Evolutionary conservation across 2,888 invertebrate genomes (phyloP), one percentile per base, ranked within the genome.

Genomic region (Polydrusus cervinus): DNA sequence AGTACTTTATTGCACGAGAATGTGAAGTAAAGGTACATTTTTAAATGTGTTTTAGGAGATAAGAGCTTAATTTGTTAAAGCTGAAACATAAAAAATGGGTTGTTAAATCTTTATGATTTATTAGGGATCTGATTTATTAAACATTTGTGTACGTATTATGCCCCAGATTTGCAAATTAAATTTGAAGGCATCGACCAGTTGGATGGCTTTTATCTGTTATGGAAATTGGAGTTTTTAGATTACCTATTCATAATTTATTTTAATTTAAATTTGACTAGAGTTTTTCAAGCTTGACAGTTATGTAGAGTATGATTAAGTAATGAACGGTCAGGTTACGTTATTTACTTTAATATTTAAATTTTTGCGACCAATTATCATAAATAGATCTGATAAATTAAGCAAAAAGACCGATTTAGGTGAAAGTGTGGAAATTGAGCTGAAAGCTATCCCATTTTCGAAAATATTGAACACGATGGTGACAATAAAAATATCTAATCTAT

Each of bases 31-130:
- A 73, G 25, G 60, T 43, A 25, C 47, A 64, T 47, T 74, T 69
- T 69, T 74, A 61, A 62, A 40, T 68, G 61, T 68, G 68, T n/a
- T 51, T 62, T n/a, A n/a, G 8, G n/a, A 62, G 62, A 62, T 62
- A 62, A 62, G 25, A 45, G n/a, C 62, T 14, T 62, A 45, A 62
- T 62, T 60, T 38, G 38, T 38, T 38, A 60, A 38, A 38, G 34
- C 57, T 38, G 57, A 57, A 57, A 38, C 8, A 3, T 57, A 57
- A 57, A 57, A 38, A 57, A 53, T 53, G 25, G 30, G n/a, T 30
- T 25, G n/a, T 25, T 25, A 53, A 53, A 53, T 53, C 53, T 47
- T 47, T n/a, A 8, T 47, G 47, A 47, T n/a, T 47, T 16, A 30
- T 53, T 13, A 7, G n/a, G 25, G n/a, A n/a, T 53, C 10, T 53